These are phyloP conservation scores for Cyprinodon variegatus DNA, from an alignment of 2,113 vertebrate species.

Conservation along the genomic window DNA sequence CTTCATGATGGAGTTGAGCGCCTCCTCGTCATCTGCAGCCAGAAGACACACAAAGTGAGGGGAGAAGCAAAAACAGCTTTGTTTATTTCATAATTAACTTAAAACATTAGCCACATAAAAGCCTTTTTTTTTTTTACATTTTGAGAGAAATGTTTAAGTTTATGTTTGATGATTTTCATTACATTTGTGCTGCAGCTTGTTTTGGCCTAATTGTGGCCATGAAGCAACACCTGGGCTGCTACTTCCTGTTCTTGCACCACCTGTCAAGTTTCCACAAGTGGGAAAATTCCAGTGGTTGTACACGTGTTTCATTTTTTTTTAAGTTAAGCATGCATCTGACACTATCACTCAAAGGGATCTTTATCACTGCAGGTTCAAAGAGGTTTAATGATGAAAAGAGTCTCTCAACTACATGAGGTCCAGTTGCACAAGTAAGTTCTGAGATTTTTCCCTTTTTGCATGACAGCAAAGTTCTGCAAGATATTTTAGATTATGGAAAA, in stretches of 20 bases:
- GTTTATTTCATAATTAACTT: neutral
- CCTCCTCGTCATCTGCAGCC: constrained; percentile 87
- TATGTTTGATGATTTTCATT: neutral
- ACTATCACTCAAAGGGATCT: neutral
- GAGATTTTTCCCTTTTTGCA: neutral
- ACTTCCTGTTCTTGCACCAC: constrained; percentile 54
- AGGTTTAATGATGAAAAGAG: constrained; percentile 44
- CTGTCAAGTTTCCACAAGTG: constrained; percentile 25
- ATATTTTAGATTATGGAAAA: constrained; percentile 10
- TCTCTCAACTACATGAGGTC: constrained; percentile 6
- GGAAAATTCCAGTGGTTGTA: constrained; percentile 11
- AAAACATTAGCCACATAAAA: neutral
- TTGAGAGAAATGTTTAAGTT: neutral
- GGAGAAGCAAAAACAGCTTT: neutral
- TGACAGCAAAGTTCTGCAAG: neutral
- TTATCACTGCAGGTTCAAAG: neutral
- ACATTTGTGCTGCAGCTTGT: neutral
- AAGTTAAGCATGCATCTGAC: neutral
- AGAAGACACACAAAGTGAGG: constrained; percentile 7
- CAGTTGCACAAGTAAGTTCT: constrained; percentile 2
- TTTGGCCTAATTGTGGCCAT: neutral
- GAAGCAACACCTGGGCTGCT: constrained; percentile 32
- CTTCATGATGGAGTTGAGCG: constrained; percentile 93
- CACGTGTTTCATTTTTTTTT: neutral
- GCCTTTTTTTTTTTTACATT: neutral